Base-by-base conservation (phyloP, 2,888 invertebrate species). In the Troglohyphantes excavatus region DNA sequence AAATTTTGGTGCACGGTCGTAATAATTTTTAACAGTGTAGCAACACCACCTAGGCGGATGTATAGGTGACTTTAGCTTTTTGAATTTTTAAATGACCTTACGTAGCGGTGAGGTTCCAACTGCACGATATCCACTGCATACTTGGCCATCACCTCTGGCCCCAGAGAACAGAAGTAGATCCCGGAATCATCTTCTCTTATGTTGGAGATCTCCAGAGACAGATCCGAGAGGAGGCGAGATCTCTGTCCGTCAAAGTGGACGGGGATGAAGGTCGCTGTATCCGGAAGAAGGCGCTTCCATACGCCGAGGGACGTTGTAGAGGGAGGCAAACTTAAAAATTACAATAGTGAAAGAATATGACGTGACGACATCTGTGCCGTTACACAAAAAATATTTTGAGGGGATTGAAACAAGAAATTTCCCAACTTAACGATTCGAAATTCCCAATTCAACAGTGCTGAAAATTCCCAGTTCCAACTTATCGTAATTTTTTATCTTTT, bases 101-200 rank as follows among this genome's bases (percentile, higher is more conserved):
- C 91, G 63, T 72, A 86, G 19, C 75, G 73, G 63, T 91, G 91
- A 1, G 91, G 91, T 21, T 91, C 91, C 5, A 17, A 11, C 21
- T 61, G 27, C 2, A 76, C 65, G 0, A 91, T 33, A 9, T 91
- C 88, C 11, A 91, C 27, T 0, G 81, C 61, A 21, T 91, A 91
- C 11, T 75, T 75, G 9, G 91, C 88, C 63, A 88, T 29, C 5
- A 85, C 43, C 27, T 84, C 72, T 2, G 21, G 2, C 1, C 43
- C 78, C 6, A 29, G 13, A 9, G 67, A 53, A 19, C 91, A 91
- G 19, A 75, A 26, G 43, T 91, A 91, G 2, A 79, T 33, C 13
- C 91, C 91, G 1, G 88, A 75, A 43, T 91, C 91, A 21, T 53
- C 63, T 13, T 29, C 33, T n/a, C 63, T 43, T 3, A 39, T 27